Evolutionary conservation across 2,113 vertebrate genomes (phyloP), one percentile per base, ranked within the genome.

Genomic region (Vidua macroura): DNA sequence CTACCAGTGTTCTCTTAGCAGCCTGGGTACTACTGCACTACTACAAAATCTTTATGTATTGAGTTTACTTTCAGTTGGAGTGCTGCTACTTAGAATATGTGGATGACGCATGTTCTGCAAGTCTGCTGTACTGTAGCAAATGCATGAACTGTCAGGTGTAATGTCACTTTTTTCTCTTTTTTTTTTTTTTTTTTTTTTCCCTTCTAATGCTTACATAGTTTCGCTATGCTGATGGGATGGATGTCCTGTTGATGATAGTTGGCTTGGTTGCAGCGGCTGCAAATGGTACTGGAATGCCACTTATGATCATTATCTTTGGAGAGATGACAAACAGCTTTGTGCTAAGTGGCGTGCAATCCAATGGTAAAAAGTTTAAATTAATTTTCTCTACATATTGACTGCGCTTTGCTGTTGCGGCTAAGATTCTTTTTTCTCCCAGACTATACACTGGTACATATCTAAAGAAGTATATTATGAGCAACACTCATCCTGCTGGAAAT

Each of bases 321-420:
- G 96, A 98, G 7, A 98, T 99, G 98, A 99, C 98, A 8, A 97
- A 99, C 97, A 97, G 96, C 91, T 98, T 99, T 79, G 81, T 99
- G 62, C 30, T 6, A 12, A 96, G 83, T 2, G 89, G 90, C 1
- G 1, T 78, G 18, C 48, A 56, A 30, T 15, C 37, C 51, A 96
- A 93, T 15, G 87, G 97, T 98, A 96, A 95, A 86, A 90, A 64
- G 44, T 28, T 81, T 68, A 84, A 86, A 27, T 44, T 49, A 14
- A 19, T n/a, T 39, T 95, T 72, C 23, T 86, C 8, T 72, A 4
- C 5, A 1, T 63, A 46, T 13, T 20, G 28, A 6, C 46, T 82
- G 20, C 35, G 11, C n/a, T 87, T 75, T 51, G 6, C 20, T 69
- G 14, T 27, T 44, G 13, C 33, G 11, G 8, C 14, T 49, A 56